Evolutionary conservation across 92 coral and sea anemone species (phyloP).

Genomic region (Diadumene lineata): DNA sequence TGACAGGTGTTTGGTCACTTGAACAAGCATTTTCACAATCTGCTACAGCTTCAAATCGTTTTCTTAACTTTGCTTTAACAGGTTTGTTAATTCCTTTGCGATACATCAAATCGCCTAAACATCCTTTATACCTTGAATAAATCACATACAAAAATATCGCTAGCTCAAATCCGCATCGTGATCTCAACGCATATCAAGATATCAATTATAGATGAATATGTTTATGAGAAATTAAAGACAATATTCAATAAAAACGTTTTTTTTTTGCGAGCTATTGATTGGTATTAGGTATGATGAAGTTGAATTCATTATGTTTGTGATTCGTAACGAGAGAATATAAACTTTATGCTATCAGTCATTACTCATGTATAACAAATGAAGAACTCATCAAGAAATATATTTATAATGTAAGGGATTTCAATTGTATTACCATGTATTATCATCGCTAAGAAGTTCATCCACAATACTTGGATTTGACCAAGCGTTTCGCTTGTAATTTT

Average conservation of each 20-base stretch:
- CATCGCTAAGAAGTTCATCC: no score
- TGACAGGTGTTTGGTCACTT: slow-evolving; percentile 3
- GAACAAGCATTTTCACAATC: slow-evolving; percentile 36
- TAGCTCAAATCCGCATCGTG: not conserved
- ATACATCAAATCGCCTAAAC: slow-evolving; percentile 39
- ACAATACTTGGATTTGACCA: not conserved
- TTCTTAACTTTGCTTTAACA: slow-evolving; percentile 20
- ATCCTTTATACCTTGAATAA: slow-evolving; percentile 21
- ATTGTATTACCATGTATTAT: no score
- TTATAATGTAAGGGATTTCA: no score
- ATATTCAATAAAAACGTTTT: slow-evolving; percentile 20
- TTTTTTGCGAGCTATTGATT: no score
- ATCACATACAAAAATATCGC: not conserved
- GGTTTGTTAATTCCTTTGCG: slow-evolving; percentile 11
- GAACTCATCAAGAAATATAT: no score
- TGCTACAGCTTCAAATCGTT: not conserved
- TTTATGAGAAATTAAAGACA: no score
- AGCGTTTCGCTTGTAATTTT: not conserved
- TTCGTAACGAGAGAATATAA: no score
- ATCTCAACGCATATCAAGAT: not conserved
- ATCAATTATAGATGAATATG: slow-evolving; percentile 17
- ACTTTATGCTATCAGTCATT: no score
- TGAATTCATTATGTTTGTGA: no score
- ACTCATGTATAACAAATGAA: no score
- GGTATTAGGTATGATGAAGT: no score